These are phyloP conservation scores for Stomatorhinus ivindoensis DNA, from an alignment of 2,113 vertebrate species.

Conservation along the genomic window DNA sequence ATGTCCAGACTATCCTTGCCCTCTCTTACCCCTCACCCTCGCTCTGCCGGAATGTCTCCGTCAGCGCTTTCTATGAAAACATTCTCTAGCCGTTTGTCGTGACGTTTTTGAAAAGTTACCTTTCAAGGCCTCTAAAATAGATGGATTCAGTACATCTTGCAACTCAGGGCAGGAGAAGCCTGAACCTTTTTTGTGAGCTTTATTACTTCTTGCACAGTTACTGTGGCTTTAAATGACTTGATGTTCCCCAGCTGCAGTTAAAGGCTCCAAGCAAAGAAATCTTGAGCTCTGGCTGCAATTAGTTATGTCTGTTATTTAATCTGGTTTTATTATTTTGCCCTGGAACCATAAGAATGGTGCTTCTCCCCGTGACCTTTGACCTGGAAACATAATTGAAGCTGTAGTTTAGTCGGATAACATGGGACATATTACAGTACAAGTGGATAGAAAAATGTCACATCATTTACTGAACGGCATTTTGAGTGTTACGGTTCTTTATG, in stretches of 20 bases:
- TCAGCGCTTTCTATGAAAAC: neutral
- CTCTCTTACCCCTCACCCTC: neutral
- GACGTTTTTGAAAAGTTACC: neutral
- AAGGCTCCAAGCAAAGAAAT: slow-evolving; percentile 1
- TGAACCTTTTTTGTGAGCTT: too few relatives aligned
- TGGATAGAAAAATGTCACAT: neutral
- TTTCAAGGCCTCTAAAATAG: neutral
- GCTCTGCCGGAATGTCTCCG: neutral
- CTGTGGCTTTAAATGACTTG: neutral
- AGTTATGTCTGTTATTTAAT: neutral
- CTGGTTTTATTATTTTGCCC: neutral
- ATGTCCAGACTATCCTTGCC: neutral
- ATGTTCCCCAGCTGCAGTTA: neutral
- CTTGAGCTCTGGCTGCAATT: neutral
- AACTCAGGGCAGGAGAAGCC: neutral
- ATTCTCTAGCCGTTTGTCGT: neutral
- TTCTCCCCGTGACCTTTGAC: neutral
- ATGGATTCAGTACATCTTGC: neutral
- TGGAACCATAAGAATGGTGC: neutral
- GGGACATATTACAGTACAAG: neutral
- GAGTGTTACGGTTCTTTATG: neutral
- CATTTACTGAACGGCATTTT: neutral
- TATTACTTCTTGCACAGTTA: neutral
- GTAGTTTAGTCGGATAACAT: neutral
- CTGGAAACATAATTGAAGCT: neutral